Evolutionary conservation across 2,113 vertebrate genomes (phyloP).

Genomic region (Pseudorasbora parva): DNA sequence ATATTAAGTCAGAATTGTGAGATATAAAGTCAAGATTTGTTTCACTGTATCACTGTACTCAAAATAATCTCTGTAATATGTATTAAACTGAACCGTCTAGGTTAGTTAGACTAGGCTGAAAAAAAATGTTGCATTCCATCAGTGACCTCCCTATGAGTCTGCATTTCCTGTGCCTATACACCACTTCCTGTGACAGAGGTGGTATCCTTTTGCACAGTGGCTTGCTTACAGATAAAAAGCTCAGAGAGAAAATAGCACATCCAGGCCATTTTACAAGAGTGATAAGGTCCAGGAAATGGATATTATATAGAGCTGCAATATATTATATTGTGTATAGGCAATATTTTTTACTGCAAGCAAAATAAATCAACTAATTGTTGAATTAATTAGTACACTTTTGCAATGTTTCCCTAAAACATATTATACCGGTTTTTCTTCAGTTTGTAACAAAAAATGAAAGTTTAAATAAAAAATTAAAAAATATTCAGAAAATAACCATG

Average conservation of each 20-base stretch:
- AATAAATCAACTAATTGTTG: neutral
- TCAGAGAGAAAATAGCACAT: neutral
- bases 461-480: too few species aligned
- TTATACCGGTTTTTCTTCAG: neutral
- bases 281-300: neutral
- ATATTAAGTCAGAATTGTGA: too few species aligned
- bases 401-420: neutral
- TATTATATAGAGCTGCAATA: neutral
- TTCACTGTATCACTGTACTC: neutral
- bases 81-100: neutral
- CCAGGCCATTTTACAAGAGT: neutral
- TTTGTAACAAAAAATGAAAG: neutral
- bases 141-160: constrained; percentile 18
- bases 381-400: neutral
- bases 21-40: too few species aligned
- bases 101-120: neutral
- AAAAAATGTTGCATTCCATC: constrained; percentile 28
- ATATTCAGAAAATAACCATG: too few species aligned
- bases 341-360: neutral
- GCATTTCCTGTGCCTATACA: constrained; percentile 45
- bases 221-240: neutral
- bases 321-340: neutral
- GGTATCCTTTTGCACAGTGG: neutral
- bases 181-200: constrained; percentile 43
- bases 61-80: neutral